Base-by-base conservation (phyloP, 1,140 invertebrate species). In the Drosophila varians region DNA sequence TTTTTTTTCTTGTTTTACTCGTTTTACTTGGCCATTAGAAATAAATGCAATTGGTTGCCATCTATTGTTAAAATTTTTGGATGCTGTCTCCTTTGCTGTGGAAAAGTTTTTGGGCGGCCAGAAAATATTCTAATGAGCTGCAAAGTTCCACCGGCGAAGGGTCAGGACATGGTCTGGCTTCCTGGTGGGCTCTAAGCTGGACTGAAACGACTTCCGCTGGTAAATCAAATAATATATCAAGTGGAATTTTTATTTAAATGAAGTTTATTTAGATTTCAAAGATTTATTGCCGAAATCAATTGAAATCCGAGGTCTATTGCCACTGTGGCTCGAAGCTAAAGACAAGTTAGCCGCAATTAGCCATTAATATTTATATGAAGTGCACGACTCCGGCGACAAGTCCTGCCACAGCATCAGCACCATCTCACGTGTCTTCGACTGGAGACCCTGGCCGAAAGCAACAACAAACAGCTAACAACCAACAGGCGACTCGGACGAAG, bases 51-150 rank as follows among this genome's bases (percentile, higher is more conserved):
- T 56, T 45, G 54, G 28, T 28, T 46, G 48, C 53, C 55, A 36
- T 23, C 62, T 64, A 31, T 55, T 26, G 25, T 47, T 48, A 12
- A n/a, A n/a, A n/a, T n/a, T 25, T 69, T 46, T 61, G 23, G 34
- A 38, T 53, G 46, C 18, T 7, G 14, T 21, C 23, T 28, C 51
- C 40, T 51, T 53, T 11, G 43, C 43, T 65, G 60, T 19, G 42
- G 42, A 43, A 71, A 84, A 56, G 47, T 82, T 82, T 66, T 76
- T 18, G 56, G 53, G 28, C 54, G 52, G 25, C 25, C 16, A 80
- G 80, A 86, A 86, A 84, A 80, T 84, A 84, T 84, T 84, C 80
- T 84, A 84, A 84, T 84, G 80, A 84, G 80, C 66, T 73, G 76
- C 80, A 80, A 86, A 86, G 82, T 84, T 84, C 38, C 46, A 45